Evolutionary conservation across 2,113 vertebrate species (phyloP).

Genomic region (Peromyscus leucopus): DNA sequence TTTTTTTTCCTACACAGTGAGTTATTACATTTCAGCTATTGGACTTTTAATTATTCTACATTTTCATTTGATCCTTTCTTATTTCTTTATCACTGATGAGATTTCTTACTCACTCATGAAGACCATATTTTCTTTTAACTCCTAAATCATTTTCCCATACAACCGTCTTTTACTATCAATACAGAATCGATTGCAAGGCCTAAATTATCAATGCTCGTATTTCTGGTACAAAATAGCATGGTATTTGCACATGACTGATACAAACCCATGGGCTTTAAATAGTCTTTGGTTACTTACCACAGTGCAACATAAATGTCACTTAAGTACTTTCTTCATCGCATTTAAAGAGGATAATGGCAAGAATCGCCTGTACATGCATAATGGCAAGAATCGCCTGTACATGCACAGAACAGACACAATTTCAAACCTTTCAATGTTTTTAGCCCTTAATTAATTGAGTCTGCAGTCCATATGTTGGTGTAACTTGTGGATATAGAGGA

Average conservation of each 20-base stretch:
- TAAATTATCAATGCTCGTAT: too few relatives aligned
- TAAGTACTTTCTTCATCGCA: not conserved
- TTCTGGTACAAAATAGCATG: not conserved
- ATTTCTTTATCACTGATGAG: not conserved
- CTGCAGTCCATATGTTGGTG: not conserved
- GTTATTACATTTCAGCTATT: not conserved
- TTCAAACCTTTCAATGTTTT: not conserved
- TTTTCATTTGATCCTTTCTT: slow-evolving; percentile 17
- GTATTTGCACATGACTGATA: not conserved
- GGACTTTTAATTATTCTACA: not conserved
- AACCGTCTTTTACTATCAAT: not conserved
- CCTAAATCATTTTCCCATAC: not conserved
- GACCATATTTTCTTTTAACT: not conserved
- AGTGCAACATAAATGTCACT: not conserved
- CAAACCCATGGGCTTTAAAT: not conserved
- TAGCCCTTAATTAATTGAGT: not conserved
- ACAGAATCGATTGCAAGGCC: not conserved
- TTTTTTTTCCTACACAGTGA: not conserved
- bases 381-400: not conserved
- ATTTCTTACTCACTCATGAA: not conserved
- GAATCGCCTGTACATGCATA: not conserved
- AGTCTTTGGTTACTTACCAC: not conserved
- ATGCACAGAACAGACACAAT: not conserved
- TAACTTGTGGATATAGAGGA: not conserved
- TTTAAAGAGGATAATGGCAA: not conserved